Base-by-base conservation (phyloP, 2,797 vertebrate genomes). In the Characodon lateralis region DNA sequence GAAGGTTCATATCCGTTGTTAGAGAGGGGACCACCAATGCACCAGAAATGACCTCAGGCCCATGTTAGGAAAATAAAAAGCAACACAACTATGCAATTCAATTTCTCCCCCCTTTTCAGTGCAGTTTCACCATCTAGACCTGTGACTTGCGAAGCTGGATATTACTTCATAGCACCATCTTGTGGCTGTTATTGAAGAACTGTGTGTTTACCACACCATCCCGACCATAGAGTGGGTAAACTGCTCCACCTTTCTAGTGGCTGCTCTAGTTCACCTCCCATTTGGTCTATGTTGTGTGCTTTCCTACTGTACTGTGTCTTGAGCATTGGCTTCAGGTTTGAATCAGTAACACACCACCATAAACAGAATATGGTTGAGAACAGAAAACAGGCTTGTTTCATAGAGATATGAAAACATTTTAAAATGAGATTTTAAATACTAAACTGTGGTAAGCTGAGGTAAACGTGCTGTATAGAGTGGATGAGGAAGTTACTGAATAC, bases 101-200 rank as follows among this genome's bases (percentile, higher is more conserved):
- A 56, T 53, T 35, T 66, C 55, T 46, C 50, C 48, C 31, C 46
- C 39, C 48, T 46, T 80, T 81, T 31, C 59, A 80, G 59, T 76
- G 71, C 48, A 78, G 74, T 56, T 69, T 76, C 70, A 71, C 51
- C 48, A 79, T 86, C 73, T 63, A 41, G 82, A 75, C 71, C 72
- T 48, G 61, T 48, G 48, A 51, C 51, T 22, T 66, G 61, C 63
- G 63, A 73, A 55, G 16, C 59, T 53, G 73, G 80, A 84, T 14
- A 5, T 78, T 84, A 88, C 82, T 83, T 76, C 66, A 87, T 51
- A 90, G 88, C 83, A 85, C 93, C 93, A 94, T 93, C 93, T 89
- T 88, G 92, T 94, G 93, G 88, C 71, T 61, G 31, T 43, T 73
- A 7, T 28, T 0, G 16, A 41, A 78, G 83, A 73, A 72, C 35